Percentiles rank a stretch among this genome's conserved stretches.
Conservation (phyloP, 2,113 vertebrate genomes). For the Atractosteus spatula region DNA sequence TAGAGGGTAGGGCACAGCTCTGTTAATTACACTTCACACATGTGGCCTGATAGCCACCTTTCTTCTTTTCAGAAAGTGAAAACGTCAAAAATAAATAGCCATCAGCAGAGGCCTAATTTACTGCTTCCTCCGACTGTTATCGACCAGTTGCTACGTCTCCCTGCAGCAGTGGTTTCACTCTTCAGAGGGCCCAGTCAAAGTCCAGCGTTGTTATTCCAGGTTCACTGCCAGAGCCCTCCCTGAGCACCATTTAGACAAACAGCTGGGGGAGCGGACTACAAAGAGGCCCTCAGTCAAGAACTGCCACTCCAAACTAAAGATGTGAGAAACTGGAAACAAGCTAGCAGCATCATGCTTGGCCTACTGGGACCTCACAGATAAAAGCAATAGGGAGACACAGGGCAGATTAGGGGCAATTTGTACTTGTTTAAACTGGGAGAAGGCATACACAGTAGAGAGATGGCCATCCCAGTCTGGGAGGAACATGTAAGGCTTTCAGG, state of each 20-base stretch:
- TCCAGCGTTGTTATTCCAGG: slow-evolving; percentile 67
- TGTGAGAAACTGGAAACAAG: slow-evolving; percentile 47
- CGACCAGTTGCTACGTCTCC: slow-evolving; percentile 48
- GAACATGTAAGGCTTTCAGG: too few species aligned
- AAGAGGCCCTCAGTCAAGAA: slow-evolving; percentile 22
- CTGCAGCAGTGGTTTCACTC: slow-evolving; percentile 58
- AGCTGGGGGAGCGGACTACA: slow-evolving; percentile 56
- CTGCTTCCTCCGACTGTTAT: slow-evolving; percentile 70
- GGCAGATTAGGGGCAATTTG: slow-evolving; percentile 11
- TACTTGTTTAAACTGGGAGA: slow-evolving; percentile 23
- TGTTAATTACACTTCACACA: slow-evolving; percentile 46
- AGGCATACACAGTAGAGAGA: background rate
- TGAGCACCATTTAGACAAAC: slow-evolving; percentile 59
- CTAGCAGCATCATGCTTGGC: slow-evolving; percentile 28
- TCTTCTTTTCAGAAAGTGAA: slow-evolving; percentile 43
- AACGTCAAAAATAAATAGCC: slow-evolving; percentile 58
- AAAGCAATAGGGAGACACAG: slow-evolving; percentile 4
- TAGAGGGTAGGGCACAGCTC: slow-evolving; percentile 35
- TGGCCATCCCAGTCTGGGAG: too few species aligned
- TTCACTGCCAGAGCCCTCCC: slow-evolving; percentile 67
- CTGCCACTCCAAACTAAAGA: slow-evolving; percentile 30
- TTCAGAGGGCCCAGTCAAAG: slow-evolving; percentile 54
- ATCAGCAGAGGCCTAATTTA: slow-evolving; percentile 68
- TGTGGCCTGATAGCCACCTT: slow-evolving; percentile 28
- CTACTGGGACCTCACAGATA: background rate